These are phyloP conservation scores for Pseudomyrmex pallidus DNA, from an alignment of 1,140 invertebrate genomes.

Conservation along the genomic window DNA sequence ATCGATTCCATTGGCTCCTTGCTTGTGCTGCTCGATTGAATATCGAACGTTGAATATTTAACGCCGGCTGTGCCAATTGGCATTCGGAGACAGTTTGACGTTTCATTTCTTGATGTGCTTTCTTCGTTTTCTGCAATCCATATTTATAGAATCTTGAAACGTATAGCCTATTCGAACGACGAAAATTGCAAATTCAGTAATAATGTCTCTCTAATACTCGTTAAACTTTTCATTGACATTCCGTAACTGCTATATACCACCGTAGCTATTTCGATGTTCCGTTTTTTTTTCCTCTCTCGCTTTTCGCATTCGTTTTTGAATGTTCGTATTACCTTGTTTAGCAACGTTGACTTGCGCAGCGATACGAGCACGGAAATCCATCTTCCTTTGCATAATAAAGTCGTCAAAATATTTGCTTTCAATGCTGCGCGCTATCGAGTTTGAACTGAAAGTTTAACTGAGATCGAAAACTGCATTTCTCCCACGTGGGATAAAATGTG, in stretches of 20 bases:
- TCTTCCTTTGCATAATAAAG: background rate
- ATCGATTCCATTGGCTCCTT: slow-evolving; percentile 1
- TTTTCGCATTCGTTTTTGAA: background rate
- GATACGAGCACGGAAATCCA: background rate
- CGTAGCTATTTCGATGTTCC: background rate
- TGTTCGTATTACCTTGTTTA: background rate
- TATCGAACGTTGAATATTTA: slow-evolving; percentile 48
- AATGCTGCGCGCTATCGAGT: slow-evolving; percentile 10
- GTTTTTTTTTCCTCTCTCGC: background rate
- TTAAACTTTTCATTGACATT: too few relatives aligned
- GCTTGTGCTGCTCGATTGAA: slow-evolving; percentile 4
- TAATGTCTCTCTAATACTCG: background rate
- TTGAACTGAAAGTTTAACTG: slow-evolving; percentile 11
- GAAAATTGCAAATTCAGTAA: slow-evolving; percentile 2
- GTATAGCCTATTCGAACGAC: slow-evolving; percentile 6
- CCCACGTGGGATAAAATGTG: background rate
- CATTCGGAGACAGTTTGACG: slow-evolving; percentile 39
- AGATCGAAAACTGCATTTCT: background rate
- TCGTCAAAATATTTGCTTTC: slow-evolving; percentile 22
- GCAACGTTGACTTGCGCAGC: background rate
- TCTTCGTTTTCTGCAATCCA: slow-evolving; percentile 8
- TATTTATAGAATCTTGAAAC: slow-evolving; percentile 28
- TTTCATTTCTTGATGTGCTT: slow-evolving; percentile 46
- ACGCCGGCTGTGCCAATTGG: slow-evolving; percentile 18
- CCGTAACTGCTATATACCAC: too few relatives aligned